A percentile compares a stretch with the other conserved stretches of the same genome.
Conservation (phyloP, 2,113 vertebrate genomes). For the Delphinapterus leucas region DNA sequence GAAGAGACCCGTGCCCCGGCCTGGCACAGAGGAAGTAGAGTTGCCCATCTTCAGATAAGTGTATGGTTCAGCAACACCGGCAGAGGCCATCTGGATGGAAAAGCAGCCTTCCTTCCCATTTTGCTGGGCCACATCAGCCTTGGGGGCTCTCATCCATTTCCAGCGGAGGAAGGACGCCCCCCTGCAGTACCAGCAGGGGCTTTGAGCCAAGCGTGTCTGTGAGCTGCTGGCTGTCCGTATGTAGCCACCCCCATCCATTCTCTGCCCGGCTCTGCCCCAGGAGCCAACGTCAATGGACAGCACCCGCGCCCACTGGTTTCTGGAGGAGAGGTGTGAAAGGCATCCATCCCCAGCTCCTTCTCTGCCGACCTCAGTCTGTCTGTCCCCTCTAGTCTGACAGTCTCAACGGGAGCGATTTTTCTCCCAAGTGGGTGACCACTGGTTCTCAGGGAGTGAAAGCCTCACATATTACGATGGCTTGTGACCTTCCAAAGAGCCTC, state of each 20-base stretch:
- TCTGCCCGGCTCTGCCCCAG: not conserved
- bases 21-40: too few species aligned
- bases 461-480: not conserved
- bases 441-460: not conserved
- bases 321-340: not conserved
- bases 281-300: not conserved
- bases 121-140: not conserved
- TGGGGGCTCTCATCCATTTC: not conserved
- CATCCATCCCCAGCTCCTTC: not conserved
- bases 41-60: not conserved
- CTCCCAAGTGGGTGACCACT: not conserved
- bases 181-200: not conserved
- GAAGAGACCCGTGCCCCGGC: not conserved
- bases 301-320: not conserved
- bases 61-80: not conserved
- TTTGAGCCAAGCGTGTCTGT: not conserved
- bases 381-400: not conserved
- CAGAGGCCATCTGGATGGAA: not conserved
- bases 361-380: not conserved
- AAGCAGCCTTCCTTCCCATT: not conserved
- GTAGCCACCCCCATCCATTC: not conserved
- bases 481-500: not conserved
- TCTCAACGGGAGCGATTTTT: not conserved
- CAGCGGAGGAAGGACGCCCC: not conserved
- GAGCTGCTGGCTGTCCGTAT: not conserved